phyloP scores from a whole-genome alignment of 2,888 invertebrate species.

The Drosophila algonquin region DNA sequence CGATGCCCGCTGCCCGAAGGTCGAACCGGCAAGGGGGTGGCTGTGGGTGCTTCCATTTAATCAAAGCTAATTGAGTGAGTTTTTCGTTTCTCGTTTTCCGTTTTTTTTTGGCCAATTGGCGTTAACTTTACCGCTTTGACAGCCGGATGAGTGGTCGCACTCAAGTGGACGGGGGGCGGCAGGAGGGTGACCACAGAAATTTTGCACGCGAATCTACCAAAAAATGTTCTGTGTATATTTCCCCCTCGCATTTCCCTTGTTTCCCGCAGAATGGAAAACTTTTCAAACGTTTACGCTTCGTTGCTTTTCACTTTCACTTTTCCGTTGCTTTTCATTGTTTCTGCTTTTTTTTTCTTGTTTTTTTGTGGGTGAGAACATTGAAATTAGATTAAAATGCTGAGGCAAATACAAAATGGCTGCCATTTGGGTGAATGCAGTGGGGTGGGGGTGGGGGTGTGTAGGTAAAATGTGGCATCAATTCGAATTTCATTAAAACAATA shows the following conservation, averaged over 20 bases:
- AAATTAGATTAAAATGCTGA: constrained; percentile 57
- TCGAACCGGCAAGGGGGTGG: too few species aligned
- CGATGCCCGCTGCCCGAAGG: background rate
- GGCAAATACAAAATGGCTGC: constrained; percentile 55
- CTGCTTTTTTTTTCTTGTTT: constrained; percentile 1
- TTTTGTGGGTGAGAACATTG: constrained; percentile 44
- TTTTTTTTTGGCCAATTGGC: constrained; percentile 40
- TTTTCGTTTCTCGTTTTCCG: background rate
- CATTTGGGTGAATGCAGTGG: constrained; percentile 2
- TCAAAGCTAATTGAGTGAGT: constrained; percentile 56
- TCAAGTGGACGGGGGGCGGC: background rate
- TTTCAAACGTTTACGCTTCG: constrained; percentile 36
- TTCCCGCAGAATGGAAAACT: constrained; percentile 5
- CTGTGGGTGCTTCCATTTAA: constrained; percentile 40
- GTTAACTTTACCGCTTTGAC: constrained; percentile 53
- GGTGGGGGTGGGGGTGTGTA: background rate
- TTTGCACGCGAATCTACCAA: constrained; percentile 25
- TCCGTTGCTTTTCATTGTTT: constrained; percentile 1
- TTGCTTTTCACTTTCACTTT: constrained; percentile 14
- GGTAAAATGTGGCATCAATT: constrained; percentile 16
- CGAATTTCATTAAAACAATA: constrained; percentile 54
- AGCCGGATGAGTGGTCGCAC: constrained; percentile 8
- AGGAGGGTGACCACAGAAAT: constrained; percentile 38
- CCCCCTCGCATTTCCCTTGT: background rate
- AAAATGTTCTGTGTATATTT: constrained; percentile 1